Evolutionary conservation across 1,140 invertebrate genomes (phyloP), one percentile per base, ranked within the genome.

Genomic region (Philopotamus ludificatus): DNA sequence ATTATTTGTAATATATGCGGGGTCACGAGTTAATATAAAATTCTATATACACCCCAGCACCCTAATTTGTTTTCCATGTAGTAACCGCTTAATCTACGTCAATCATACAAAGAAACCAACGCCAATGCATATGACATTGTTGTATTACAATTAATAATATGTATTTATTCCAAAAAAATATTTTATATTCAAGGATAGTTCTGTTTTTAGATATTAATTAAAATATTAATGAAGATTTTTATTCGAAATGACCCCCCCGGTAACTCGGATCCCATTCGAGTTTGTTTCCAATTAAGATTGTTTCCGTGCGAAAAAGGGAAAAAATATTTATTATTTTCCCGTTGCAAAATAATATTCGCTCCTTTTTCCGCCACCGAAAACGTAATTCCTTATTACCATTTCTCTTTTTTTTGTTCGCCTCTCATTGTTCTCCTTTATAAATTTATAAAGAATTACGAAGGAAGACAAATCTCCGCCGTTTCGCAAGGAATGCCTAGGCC

Each of bases 351-450:
- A n/a, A 25, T 54, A 23, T 54, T 18, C 51, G 20, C 10, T 21
- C 28, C 28, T 49, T 2, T 54, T n/a, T 18, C 51, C 51, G 51
- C 23, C 21, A n/a, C 28, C 51, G 3, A 12, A 54, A 54, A 54
- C 51, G 51, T 54, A 26, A 54, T 21, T 54, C 25, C 51, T 54
- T 26, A 54, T 54, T 54, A 54, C 28, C 51, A 54, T 54, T 54
- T 26, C 51, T 18, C 22, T 20, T 20, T 50, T 18, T 50, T 50
- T 20, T 21, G 21, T 16, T 20, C 12, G 2, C 47, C 12, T 20
- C 10, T 21, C 23, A 21, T 54, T 28, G 15, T 21, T 49, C 10
- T n/a, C 22, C 51, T 20, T 23, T 54, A 26, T 26, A 26, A 54
- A 54, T 54, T 25, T 26, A 18, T 23, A 54, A 23, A 21, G 51